Conservation (phyloP, 2,797 vertebrate species). For the Esox lucius region DNA sequence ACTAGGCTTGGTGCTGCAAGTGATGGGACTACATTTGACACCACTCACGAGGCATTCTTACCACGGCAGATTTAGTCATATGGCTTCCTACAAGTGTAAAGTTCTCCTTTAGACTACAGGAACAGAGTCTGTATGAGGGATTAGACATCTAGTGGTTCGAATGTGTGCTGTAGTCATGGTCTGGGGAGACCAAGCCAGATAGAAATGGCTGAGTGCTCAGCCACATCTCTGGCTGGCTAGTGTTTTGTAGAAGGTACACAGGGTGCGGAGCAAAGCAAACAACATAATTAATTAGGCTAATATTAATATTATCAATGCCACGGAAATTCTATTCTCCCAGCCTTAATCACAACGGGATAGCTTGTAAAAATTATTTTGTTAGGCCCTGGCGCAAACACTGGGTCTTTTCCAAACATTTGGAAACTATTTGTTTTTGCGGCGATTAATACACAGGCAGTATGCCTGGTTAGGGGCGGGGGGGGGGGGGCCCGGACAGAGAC, state of each 20-base stretch:
- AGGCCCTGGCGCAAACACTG: conserved; percentile 82
- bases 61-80: conserved; percentile 75
- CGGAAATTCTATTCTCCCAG: conserved; percentile 82
- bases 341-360: conserved; percentile 85
- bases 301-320: conserved; percentile 87
- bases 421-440: conserved; percentile 82
- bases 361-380: conserved; percentile 88
- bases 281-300: conserved; percentile 87
- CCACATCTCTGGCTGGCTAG: conserved; percentile 75
- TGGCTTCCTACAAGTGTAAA: conserved; percentile 75
- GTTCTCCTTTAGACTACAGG: conserved; percentile 75
- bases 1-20: background rate
- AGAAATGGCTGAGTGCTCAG: conserved; percentile 73
- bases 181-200: conserved; percentile 68
- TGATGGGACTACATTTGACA: background rate
- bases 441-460: conserved; percentile 71
- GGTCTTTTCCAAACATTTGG: conserved; percentile 83
- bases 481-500: conserved; percentile 63
- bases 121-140: conserved; percentile 70
- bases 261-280: conserved; percentile 77
- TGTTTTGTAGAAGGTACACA: conserved; percentile 81
- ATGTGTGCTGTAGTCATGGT: conserved; percentile 77
- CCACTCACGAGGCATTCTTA: conserved; percentile 40
- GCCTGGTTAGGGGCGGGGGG: conserved; percentile 62
- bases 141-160: conserved; percentile 75